phyloP scores from a whole-genome alignment of 2,888 invertebrate genomes.

The Monoplex corrugatus region DNA sequence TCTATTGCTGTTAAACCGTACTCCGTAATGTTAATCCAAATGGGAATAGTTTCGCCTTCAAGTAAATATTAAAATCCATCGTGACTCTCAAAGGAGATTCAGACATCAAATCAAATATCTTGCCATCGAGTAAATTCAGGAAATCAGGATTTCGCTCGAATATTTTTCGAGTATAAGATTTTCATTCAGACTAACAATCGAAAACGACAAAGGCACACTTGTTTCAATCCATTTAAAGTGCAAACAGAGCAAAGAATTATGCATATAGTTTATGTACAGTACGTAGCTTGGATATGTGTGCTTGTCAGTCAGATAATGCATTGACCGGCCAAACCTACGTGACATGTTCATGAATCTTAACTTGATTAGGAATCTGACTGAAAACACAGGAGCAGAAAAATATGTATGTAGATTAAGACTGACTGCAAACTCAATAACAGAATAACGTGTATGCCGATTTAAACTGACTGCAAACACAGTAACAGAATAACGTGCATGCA shows the following conservation, averaged over 20 bases:
- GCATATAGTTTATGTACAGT: neutral
- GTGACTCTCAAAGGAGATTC: too few relatives aligned
- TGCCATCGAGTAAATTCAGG: too few relatives aligned
- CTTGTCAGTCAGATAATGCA: neutral
- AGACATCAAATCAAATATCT: too few relatives aligned
- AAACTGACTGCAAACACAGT: too few relatives aligned
- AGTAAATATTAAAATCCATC: neutral
- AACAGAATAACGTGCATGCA: constrained; percentile 14
- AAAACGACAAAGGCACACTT: constrained; percentile 23
- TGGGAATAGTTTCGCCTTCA: neutral
- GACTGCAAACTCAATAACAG: too few relatives aligned
- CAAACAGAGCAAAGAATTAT: neutral
- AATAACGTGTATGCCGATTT: too few relatives aligned
- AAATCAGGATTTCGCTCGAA: too few relatives aligned
- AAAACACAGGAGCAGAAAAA: neutral
- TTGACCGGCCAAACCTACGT: neutral
- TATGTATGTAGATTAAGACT: too few relatives aligned
- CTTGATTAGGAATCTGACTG: neutral
- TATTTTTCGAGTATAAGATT: too few relatives aligned
- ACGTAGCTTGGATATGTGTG: neutral
- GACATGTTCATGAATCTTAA: neutral
- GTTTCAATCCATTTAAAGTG: constrained; percentile 21
- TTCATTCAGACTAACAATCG: neutral
- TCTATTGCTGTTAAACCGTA: neutral
- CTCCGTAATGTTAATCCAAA: neutral